These are phyloP conservation scores for Pipa parva DNA, from an alignment of 2,113 vertebrate species.

Conservation along the genomic window DNA sequence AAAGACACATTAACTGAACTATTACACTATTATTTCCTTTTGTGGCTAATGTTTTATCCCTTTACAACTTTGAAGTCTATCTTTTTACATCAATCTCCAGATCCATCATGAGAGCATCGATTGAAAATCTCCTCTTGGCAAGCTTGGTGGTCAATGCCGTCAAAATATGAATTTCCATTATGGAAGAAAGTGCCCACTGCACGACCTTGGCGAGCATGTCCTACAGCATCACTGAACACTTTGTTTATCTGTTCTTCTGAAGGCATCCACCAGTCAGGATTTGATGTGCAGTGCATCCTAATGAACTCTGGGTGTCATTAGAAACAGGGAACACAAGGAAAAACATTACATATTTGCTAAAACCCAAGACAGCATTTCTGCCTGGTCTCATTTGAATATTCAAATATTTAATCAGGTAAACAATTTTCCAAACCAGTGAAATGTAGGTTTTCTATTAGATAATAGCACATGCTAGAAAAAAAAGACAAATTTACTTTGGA, in stretches of 20 bases:
- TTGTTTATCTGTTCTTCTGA: conserved; percentile 98
- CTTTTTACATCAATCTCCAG: conserved; percentile 73
- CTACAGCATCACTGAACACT: conserved; percentile 95
- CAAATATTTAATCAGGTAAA: neutral
- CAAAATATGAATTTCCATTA: conserved; percentile 82
- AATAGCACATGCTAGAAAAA: too few species aligned
- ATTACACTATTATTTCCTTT: conserved; percentile 25
- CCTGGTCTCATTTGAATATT: neutral
- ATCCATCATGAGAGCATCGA: conserved; percentile 77
- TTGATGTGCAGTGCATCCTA: conserved; percentile 97
- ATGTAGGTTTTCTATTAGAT: neutral
- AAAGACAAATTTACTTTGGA: too few species aligned
- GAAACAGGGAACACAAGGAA: conserved; percentile 24
- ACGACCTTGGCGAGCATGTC: conserved; percentile 92
- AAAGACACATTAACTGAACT: conserved; percentile 38
- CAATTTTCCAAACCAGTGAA: neutral
- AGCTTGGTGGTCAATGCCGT: conserved; percentile 79
- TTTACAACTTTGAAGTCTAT: neutral
- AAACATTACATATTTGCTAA: conserved; percentile 31
- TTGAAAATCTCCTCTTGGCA: conserved; percentile 79
- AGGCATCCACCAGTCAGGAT: conserved; percentile 98
- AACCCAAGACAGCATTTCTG: conserved; percentile 32
- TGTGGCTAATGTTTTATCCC: conserved; percentile 12
- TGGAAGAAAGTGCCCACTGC: conserved; percentile 89
- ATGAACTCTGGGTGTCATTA: conserved; percentile 84